Evolutionary conservation across 2,888 invertebrate species (phyloP).

Genomic region (Ethmia dodecea): DNA sequence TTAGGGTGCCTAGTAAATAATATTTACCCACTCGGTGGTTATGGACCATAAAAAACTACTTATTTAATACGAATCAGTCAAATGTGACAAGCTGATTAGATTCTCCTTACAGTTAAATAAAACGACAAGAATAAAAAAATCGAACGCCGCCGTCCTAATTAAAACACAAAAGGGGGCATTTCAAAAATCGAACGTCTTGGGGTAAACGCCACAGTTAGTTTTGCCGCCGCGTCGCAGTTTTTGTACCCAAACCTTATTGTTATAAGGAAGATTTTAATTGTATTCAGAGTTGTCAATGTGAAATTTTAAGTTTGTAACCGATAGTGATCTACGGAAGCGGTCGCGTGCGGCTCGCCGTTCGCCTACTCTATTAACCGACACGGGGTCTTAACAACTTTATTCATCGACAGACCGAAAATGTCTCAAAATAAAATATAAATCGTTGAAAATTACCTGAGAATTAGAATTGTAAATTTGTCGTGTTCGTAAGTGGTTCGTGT

Average conservation of each 20-base stretch:
- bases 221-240: slow-evolving; percentile 16
- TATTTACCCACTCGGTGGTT: too few relatives aligned
- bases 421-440: slow-evolving; percentile 43
- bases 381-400: slow-evolving; percentile 60
- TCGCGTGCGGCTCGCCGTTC: slow-evolving; percentile 52
- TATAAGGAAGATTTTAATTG: slow-evolving; percentile 32
- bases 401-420: slow-evolving; percentile 53
- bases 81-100: too few relatives aligned
- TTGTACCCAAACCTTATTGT: slow-evolving; percentile 14
- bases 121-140: not conserved
- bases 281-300: slow-evolving; percentile 29
- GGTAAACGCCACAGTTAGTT: slow-evolving; percentile 20
- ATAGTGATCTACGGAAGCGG: slow-evolving; percentile 51
- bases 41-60: too few relatives aligned
- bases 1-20: too few relatives aligned
- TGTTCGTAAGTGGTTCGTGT: slow-evolving; percentile 35
- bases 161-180: slow-evolving; percentile 23
- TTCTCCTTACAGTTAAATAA: too few relatives aligned
- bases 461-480: slow-evolving; percentile 59
- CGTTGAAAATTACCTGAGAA: slow-evolving; percentile 44
- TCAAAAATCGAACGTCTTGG: slow-evolving; percentile 47
- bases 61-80: too few relatives aligned
- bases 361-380: slow-evolving; percentile 28
- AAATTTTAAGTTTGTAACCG: slow-evolving; percentile 45
- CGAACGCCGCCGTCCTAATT: slow-evolving; percentile 4